Base-by-base conservation (phyloP, 2,797 vertebrate genomes). In the Dipus sagitta region DNA sequence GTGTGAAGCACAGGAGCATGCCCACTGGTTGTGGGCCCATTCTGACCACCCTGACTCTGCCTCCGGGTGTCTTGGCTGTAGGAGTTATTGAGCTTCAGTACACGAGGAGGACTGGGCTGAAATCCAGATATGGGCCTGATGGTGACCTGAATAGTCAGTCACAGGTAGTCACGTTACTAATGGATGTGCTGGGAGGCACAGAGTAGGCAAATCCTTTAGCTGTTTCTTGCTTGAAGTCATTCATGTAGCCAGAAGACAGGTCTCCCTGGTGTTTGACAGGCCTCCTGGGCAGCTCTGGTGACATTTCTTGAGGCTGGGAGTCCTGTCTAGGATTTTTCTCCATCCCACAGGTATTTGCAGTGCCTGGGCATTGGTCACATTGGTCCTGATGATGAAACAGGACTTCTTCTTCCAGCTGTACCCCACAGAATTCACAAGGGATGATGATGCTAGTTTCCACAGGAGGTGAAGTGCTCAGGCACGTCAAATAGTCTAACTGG, bases 361-460 rank as follows among this genome's bases (percentile, higher is more conserved):
- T 97, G 92, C 98, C 98, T 28, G 99, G 99, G 21, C 98, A 98
- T 96, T 99, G 98, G 89, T 99, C 99, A 96, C 99, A 99, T 65
- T 99, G 99, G 97, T 99, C 99, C 99, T 99, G 99, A 96, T 99
- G 99, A 93, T 99, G 99, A 95, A 99, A 99, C 30, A 99, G 97
- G 0, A 99, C 98, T 64, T 99, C 98, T 95, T 99, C 99, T 93
- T 99, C 99, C 18, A 99, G 97, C 26, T 99, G 98, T 7, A 99
- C 96, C 0, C 99, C 99, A 96, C 99, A 99, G 97, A 99, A 99
- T 96, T 99, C 99, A 97, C 99, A 99, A 0, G 99, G 99, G 97
- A 99, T 99, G 85, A 99, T 96, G 52, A 99, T 95, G 15, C 98
- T 97, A 23, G 98, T 98, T 96, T 98, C 98, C 94, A 98, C 97